phyloP scores from a whole-genome alignment of 2,797 vertebrate species.

The Ptychobarbus kaznakovi region DNA sequence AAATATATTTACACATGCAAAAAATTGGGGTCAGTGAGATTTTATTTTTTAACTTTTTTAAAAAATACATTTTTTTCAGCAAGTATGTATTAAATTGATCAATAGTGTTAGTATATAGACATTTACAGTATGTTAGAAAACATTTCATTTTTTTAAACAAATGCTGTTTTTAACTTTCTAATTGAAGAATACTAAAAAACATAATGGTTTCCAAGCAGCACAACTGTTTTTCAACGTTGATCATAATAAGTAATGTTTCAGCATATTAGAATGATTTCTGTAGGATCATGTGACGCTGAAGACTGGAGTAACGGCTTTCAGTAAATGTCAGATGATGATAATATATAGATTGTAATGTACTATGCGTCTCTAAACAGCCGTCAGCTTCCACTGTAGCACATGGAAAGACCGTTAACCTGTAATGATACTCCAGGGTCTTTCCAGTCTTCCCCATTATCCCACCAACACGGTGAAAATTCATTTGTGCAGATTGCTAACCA shows the following conservation, averaged over 20 bases:
- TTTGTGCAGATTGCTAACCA: constrained; percentile 39
- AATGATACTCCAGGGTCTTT: neutral
- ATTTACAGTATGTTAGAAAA: neutral
- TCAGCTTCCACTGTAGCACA: constrained; percentile 4
- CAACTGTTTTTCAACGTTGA: neutral
- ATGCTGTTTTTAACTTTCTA: neutral
- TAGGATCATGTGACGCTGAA: neutral
- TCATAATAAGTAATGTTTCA: neutral
- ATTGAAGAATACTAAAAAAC: neutral
- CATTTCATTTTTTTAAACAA: neutral
- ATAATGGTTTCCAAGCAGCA: neutral
- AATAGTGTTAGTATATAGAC: neutral
- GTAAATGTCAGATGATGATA: neutral
- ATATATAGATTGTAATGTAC: neutral
- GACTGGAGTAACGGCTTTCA: neutral
- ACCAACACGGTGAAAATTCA: constrained; percentile 35
- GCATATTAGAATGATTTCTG: neutral
- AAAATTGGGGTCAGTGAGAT: neutral
- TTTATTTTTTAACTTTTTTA: neutral
- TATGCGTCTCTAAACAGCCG: neutral
- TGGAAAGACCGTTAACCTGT: constrained; percentile 24
- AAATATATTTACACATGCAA: neutral
- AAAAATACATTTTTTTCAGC: neutral
- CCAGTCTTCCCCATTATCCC: constrained; percentile 3
- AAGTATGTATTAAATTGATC: neutral